Percentiles rank a stretch among this genome's conserved stretches.
These are phyloP conservation scores for Nannobrachium achirus DNA, from an alignment of 2,113 vertebrate species.

Conservation along the genomic window DNA sequence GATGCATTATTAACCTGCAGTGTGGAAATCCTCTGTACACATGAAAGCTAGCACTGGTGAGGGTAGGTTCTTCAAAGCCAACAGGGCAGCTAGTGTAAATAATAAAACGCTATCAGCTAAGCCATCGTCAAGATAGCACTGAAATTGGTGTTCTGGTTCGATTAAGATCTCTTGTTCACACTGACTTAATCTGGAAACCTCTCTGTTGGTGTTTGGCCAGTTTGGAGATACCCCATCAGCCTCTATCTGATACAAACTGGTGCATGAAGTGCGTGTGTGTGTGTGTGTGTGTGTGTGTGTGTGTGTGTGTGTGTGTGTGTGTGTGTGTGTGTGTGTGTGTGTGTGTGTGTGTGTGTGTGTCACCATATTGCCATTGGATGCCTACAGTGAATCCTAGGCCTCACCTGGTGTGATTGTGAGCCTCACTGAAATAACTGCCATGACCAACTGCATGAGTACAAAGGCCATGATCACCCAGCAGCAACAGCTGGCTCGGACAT, in stretches of 20 bases:
- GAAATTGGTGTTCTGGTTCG: constrained; percentile 6
- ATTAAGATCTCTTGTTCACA: constrained; percentile 19
- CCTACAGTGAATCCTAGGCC: too few species aligned
- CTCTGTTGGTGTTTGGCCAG: neutral
- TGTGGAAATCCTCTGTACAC: neutral
- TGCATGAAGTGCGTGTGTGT: too few species aligned
- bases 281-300: too few species aligned
- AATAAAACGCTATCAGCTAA: neutral
- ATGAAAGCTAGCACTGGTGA: neutral
- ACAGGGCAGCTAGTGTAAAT: neutral
- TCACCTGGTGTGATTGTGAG: too few species aligned
- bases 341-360: too few species aligned
- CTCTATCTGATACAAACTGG: neutral
- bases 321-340: too few species aligned
- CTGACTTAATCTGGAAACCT: constrained; percentile 15
- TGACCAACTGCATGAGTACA: too few species aligned
- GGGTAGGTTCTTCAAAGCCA: neutral
- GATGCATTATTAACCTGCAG: neutral
- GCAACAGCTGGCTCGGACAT: too few species aligned
- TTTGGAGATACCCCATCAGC: neutral
- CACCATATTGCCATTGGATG: too few species aligned
- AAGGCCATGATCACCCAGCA: too few species aligned
- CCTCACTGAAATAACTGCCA: too few species aligned
- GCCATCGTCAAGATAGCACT: constrained; percentile 1
- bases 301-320: too few species aligned